Evolutionary conservation across 2,113 vertebrate species (phyloP).

Genomic region (Danionella cerebrum): DNA sequence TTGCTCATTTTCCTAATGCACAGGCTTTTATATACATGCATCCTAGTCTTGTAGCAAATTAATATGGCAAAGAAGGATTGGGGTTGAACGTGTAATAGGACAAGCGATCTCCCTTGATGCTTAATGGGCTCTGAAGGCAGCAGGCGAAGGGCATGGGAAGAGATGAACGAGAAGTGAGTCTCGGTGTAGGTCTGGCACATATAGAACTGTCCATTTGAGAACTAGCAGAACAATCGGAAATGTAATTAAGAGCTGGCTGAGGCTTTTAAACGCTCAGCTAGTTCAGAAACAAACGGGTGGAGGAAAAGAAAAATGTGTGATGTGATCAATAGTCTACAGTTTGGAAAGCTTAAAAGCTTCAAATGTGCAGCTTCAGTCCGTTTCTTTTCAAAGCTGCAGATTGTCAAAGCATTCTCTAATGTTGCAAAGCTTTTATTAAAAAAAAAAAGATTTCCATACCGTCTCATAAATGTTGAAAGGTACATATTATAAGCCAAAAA

Average conservation of each 20-base stretch:
- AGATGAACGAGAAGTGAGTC: slow-evolving; percentile 37
- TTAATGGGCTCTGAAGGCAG: slow-evolving; percentile 57
- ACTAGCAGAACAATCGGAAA: slow-evolving; percentile 61
- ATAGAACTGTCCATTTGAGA: slow-evolving; percentile 53
- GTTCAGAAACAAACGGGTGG: slow-evolving; percentile 58
- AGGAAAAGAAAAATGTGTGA: slow-evolving; percentile 44
- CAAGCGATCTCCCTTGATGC: slow-evolving; percentile 54
- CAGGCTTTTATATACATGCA: slow-evolving; percentile 29
- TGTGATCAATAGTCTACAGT: slow-evolving; percentile 56
- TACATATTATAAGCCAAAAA: slow-evolving; percentile 12
- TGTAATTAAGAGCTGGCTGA: slow-evolving; percentile 63
- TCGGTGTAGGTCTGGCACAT: slow-evolving; percentile 53
- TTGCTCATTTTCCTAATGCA: slow-evolving; percentile 48
- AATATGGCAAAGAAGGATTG: slow-evolving; percentile 46
- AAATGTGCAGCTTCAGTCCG: slow-evolving; percentile 40
- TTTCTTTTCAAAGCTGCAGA: slow-evolving; percentile 42
- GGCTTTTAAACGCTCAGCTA: slow-evolving; percentile 64
- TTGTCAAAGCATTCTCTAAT: slow-evolving; percentile 47
- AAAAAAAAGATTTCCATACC: too few relatives aligned
- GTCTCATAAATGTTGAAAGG: too few relatives aligned
- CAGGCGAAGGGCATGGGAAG: slow-evolving; percentile 49
- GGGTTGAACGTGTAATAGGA: slow-evolving; percentile 57
- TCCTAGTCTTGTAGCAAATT: slow-evolving; percentile 34
- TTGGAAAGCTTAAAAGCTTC: slow-evolving; percentile 44
- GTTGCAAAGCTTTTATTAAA: slow-evolving; percentile 52